Evolutionary conservation across 2,797 vertebrate species (phyloP), one percentile per base, ranked within the genome.

Genomic region (Phoxinus dragarum): DNA sequence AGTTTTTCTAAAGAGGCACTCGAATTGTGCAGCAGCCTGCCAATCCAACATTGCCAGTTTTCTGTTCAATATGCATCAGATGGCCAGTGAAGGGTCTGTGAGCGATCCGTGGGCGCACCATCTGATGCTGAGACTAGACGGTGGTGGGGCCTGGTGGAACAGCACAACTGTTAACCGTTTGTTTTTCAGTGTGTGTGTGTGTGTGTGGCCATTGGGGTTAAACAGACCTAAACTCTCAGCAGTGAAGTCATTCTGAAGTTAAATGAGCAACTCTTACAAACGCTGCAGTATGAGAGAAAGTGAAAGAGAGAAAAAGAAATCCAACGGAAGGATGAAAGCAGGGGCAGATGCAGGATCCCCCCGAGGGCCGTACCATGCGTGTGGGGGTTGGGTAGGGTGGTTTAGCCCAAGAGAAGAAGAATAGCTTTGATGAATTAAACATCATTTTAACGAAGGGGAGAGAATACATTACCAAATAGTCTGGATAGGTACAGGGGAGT

Each of bases 371-470:
- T 75, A 87, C 89, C 92, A 92, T 93, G 92, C 93, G 94, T 90
- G 91, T 61, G 64, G 73, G 73, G 74, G 82, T 54, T 84, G 83
- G 75, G 68, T 36, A 14, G 36, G 69, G 72, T 88, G 76, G 77
- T 84, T 82, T 82, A 83, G 90, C 89, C 90, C 73, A 82, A 73
- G 75, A 88, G 90, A 85, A 86, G 71, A 89, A 92, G 88, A 61
- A 88, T 79, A 86, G 90, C 94, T 96, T 96, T 96, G 95, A 96
- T 96, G 95, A 96, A 96, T 96, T 95, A 96, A 95, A 95, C 94
- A 96, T 96, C 86, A 56, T 71, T 61, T 91, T 90, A 94, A 94
- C 91, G 92, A 93, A 93, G 92, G 91, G 92, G 91, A 88, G 91
- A 94, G 94, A 94, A 95, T 96, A 93, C 90, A 94, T 95, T 94